Base-by-base conservation (phyloP, 1,140 invertebrate species). In the Caenorhabditis tropicalis region DNA sequence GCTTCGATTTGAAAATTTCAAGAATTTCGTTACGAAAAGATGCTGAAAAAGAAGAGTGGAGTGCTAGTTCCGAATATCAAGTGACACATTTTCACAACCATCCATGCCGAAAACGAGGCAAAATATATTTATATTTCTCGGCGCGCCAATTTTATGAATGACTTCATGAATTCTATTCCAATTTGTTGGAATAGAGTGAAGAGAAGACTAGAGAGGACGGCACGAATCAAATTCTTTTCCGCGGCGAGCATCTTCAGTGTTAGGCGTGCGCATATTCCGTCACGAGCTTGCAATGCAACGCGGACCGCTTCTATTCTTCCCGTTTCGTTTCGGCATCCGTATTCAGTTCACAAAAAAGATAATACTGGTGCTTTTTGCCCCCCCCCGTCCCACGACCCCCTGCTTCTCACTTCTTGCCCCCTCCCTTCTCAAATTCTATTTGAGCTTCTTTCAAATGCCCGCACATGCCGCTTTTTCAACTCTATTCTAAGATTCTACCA, bases 311-410 rank as follows among this genome's bases (percentile, higher is more conserved):
- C 36, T 74, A 74, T 74, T 74, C 65, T 24, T 43, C 15, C 10
- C 65, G 7, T 74, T 74, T 31, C 27, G 58, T 65, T 74, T 43
- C 29, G 33, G 65, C 65, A 74, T 74, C 65, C 65, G 65, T 74
- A 74, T 74, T 74, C 65, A 74, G 65, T 74, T 74, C 65, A 74
- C 65, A 74, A 74, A 74, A 60, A 74, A 74, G 36, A 74, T 74
- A 74, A 74, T 74, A 74, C 65, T 74, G 65, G 65, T 74, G 65
- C 65, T 74, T 74, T 74, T 74, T 74, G 65, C 65, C 65, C 19
- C 65, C 36, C 36, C 33, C 19, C n/a, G n/a, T n/a, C n/a, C n/a
- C n/a, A n/a, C n/a, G n/a, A n/a, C n/a, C n/a, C n/a, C 36, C 21
- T 74, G 29, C 36, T 74, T 74, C 65, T 74, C 65, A 74, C 65